Conservation (phyloP, 2,113 vertebrate species). For the Passer montanus region DNA sequence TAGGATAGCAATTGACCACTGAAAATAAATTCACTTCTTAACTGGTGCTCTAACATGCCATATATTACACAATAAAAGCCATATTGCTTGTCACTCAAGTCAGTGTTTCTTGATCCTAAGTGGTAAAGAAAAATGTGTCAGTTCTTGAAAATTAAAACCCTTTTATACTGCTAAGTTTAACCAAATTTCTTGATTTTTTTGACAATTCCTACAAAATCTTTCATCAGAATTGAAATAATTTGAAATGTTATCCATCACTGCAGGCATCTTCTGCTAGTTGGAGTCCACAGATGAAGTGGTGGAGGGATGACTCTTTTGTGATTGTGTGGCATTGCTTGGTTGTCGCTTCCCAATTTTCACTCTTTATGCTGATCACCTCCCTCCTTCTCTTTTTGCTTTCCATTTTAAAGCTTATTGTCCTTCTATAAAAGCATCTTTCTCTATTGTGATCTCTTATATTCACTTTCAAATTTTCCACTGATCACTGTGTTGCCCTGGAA, state of each 20-base stretch:
- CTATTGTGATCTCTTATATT: background rate
- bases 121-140: background rate
- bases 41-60: background rate
- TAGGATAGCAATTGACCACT: background rate
- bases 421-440: background rate
- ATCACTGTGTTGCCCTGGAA: background rate
- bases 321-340: background rate
- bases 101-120: slow-evolving; percentile 25
- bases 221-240: background rate
- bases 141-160: background rate
- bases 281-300: background rate
- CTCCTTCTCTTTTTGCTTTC: background rate
- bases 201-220: background rate
- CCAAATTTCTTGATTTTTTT: background rate
- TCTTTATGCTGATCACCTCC: background rate
- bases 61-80: background rate
- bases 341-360: background rate
- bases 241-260: background rate
- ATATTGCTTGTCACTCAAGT: background rate
- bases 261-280: background rate
- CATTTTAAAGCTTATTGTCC: background rate
- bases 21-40: slow-evolving; percentile 17
- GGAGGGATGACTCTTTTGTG: background rate
- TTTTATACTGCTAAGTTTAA: background rate
- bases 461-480: background rate